Evolutionary conservation across 2,797 vertebrate species (phyloP).

Genomic region (Mormyrus proboscirostris): DNA sequence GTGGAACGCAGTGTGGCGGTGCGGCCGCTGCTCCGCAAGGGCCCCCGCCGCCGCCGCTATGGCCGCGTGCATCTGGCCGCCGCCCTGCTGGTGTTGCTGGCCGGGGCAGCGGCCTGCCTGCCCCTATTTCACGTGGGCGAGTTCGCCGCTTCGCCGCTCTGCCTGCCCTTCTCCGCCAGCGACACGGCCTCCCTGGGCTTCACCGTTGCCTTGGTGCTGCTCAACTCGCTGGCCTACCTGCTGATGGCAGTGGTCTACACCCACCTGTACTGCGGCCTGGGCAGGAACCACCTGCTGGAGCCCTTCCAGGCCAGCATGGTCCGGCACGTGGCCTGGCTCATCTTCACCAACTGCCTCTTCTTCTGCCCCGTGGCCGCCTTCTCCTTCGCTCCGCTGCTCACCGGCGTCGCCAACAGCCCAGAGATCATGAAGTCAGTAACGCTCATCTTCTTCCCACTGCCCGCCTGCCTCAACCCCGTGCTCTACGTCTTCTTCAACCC

Average conservation of each 20-base stretch:
- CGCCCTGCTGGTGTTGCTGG: constrained; percentile 65
- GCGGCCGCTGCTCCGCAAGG: constrained; percentile 75
- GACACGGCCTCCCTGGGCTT: constrained; percentile 78
- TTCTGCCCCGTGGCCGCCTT: constrained; percentile 96
- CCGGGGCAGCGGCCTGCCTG: constrained; percentile 71
- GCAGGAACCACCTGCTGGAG: constrained; percentile 81
- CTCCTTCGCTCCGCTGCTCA: constrained; percentile 86
- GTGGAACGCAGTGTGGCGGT: constrained; percentile 83
- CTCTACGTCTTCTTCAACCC: constrained; percentile 96
- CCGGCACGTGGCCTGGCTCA: constrained; percentile 92
- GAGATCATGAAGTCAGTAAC: constrained; percentile 95
- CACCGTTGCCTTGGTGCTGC: constrained; percentile 81
- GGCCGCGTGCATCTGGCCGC: constrained; percentile 69
- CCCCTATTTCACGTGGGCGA: constrained; percentile 66
- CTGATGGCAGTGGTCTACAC: constrained; percentile 89
- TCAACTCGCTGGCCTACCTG: constrained; percentile 86
- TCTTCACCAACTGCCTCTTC: constrained; percentile 98
- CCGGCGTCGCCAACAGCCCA: constrained; percentile 76
- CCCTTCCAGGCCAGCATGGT: constrained; percentile 79
- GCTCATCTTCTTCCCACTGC: constrained; percentile 91
- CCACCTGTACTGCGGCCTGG: constrained; percentile 87
- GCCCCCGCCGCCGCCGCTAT: constrained; percentile 56
- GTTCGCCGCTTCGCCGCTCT: constrained; percentile 80
- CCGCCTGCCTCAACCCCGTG: constrained; percentile 89
- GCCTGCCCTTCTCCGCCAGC: constrained; percentile 85